Conservation (phyloP, 2,888 invertebrate species). For the Phyllotreta striolata region DNA sequence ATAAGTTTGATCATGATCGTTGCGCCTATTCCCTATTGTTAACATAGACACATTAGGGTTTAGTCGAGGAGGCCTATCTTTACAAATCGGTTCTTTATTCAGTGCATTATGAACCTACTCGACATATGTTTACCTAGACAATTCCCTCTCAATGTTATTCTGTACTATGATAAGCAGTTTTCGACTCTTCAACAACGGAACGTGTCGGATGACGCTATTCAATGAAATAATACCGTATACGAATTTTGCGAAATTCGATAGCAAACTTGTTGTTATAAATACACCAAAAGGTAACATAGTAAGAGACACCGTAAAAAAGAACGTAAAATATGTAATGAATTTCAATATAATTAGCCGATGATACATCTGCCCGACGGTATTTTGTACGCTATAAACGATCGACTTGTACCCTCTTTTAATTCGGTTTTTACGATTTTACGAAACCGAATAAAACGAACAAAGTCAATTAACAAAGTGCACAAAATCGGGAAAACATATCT, state of each 20-base stretch:
- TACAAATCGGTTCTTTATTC: slow-evolving; percentile 44
- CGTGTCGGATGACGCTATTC: slow-evolving; percentile 39
- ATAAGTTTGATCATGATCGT: slow-evolving; percentile 14
- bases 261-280: too few relatives aligned
- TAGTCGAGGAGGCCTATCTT: slow-evolving; percentile 40
- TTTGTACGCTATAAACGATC: neutral
- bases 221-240: slow-evolving; percentile 2
- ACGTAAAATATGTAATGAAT: too few relatives aligned
- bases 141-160: slow-evolving; percentile 39
- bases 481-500: slow-evolving; percentile 39
- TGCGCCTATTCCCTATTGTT: slow-evolving; percentile 35
- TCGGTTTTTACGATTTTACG: slow-evolving; percentile 2
- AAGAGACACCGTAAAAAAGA: too few relatives aligned
- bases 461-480: slow-evolving; percentile 39
- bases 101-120: slow-evolving; percentile 40
- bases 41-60: slow-evolving; percentile 35
- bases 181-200: slow-evolving; percentile 21
- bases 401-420: neutral
- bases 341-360: too few relatives aligned
- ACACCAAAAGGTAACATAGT: too few relatives aligned
- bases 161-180: slow-evolving; percentile 32
- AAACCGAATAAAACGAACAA: slow-evolving; percentile 15
- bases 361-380: too few relatives aligned
- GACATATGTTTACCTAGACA: slow-evolving; percentile 44
- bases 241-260: too few relatives aligned